A percentile compares a stretch with the other conserved stretches of the same genome.
Evolutionary conservation across 2,113 vertebrate genomes (phyloP).

Genomic region (Tachysurus fulvidraco): DNA sequence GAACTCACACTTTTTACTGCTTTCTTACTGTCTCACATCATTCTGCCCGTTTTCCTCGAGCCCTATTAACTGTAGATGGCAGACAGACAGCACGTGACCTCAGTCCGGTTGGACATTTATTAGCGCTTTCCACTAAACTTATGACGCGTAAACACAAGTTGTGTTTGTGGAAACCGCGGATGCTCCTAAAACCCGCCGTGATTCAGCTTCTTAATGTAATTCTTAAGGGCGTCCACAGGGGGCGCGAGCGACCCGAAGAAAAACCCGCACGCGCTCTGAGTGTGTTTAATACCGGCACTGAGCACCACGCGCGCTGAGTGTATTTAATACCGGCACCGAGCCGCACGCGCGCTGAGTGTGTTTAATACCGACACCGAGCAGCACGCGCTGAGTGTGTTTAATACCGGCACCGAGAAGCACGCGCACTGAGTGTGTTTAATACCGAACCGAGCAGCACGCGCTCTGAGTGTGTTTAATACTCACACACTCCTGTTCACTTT

Average conservation of each 20-base stretch:
- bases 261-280: not conserved
- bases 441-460: not conserved
- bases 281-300: not conserved
- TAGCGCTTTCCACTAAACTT: not conserved
- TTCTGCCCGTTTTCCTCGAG: not conserved
- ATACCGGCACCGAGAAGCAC: too few species aligned
- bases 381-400: too few species aligned
- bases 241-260: conserved; percentile 19
- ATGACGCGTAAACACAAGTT: not conserved
- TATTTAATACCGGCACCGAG: not conserved
- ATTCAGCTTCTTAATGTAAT: not conserved
- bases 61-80: not conserved
- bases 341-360: too few species aligned
- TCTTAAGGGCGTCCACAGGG: not conserved
- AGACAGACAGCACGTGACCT: not conserved
- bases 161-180: not conserved
- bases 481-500: not conserved
- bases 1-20: too few species aligned
- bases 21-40: not conserved
- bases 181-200: not conserved
- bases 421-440: too few species aligned
- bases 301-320: not conserved
- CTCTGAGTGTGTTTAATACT: too few species aligned
- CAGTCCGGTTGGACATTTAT: not conserved
- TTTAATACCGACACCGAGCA: too few species aligned